phyloP scores from a whole-genome alignment of 2,888 invertebrate species.

The Cremastinae sp. region DNA sequence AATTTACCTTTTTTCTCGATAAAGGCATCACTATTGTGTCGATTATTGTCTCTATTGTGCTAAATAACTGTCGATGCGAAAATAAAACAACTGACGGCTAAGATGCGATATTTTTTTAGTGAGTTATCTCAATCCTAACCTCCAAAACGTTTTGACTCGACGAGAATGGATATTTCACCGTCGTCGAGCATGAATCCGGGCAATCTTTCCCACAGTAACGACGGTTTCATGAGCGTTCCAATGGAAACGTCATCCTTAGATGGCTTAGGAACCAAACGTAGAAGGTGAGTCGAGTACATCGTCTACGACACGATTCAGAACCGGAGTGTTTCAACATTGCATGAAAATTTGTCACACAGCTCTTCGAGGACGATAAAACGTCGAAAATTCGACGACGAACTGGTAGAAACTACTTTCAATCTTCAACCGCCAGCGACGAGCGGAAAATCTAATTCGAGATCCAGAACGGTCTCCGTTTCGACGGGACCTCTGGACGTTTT shows the following conservation, averaged over 20 bases:
- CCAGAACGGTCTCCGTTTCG: conserved; percentile 74
- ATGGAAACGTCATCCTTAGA: conserved; percentile 75
- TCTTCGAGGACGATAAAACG: conserved; percentile 97
- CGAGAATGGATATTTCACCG: conserved; percentile 70
- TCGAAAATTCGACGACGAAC: conserved; percentile 97
- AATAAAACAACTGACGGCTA: neutral
- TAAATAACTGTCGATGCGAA: too few relatives aligned
- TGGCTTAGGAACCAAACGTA: conserved; percentile 75
- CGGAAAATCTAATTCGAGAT: conserved; percentile 75
- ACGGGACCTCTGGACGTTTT: conserved; percentile 72
- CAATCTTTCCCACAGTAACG: conserved; percentile 69
- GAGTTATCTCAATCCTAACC: conserved; percentile 14
- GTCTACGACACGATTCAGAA: neutral
- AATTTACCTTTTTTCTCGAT: too few relatives aligned
- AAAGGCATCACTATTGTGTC: too few relatives aligned
- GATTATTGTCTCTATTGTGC: too few relatives aligned
- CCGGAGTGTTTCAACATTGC: neutral
- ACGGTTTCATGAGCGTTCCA: conserved; percentile 74
- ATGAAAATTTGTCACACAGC: conserved; percentile 81
- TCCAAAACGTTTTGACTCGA: conserved; percentile 18
- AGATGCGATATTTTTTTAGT: conserved; percentile 1
- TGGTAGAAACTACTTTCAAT: conserved; percentile 87
- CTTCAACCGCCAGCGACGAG: conserved; percentile 76
- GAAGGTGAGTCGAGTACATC: conserved; percentile 69
- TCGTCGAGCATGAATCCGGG: conserved; percentile 71